A percentile compares a stretch with the other conserved stretches of the same genome.
Evolutionary conservation across 2,888 invertebrate species (phyloP).

Genomic region (Helicoverpa assulta): DNA sequence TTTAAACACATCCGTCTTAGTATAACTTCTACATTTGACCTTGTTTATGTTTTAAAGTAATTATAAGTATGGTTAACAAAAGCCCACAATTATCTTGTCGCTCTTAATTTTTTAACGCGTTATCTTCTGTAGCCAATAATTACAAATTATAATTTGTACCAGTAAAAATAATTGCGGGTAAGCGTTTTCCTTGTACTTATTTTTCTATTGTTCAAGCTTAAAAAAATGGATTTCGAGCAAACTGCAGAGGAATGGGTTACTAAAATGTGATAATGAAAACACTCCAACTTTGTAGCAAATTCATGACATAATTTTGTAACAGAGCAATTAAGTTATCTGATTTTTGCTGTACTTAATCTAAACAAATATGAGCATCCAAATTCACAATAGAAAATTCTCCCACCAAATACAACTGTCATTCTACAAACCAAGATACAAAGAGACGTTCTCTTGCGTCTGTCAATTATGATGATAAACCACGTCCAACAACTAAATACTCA

Average conservation of each 20-base stretch:
- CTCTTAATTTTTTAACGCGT: slow-evolving; percentile 66
- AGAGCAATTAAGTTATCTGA: too few relatives aligned
- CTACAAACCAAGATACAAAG: slow-evolving; percentile 49
- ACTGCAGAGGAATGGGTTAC: too few relatives aligned
- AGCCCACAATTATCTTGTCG: slow-evolving; percentile 76
- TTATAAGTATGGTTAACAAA: slow-evolving; percentile 65
- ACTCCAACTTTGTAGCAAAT: too few relatives aligned
- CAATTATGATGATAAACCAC: slow-evolving; percentile 73
- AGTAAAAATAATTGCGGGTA: slow-evolving; percentile 33
- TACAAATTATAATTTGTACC: slow-evolving; percentile 57
- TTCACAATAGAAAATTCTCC: background rate
- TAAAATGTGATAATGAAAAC: too few relatives aligned
- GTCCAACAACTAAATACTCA: slow-evolving; percentile 70
- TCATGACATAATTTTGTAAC: too few relatives aligned
- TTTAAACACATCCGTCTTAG: slow-evolving; percentile 55
- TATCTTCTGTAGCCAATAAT: slow-evolving; percentile 54
- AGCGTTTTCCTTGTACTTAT: background rate
- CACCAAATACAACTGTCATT: slow-evolving; percentile 19
- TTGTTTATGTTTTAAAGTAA: slow-evolving; percentile 71
- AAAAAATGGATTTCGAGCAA: slow-evolving; percentile 3
- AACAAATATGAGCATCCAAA: too few relatives aligned
- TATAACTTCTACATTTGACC: slow-evolving; percentile 55
- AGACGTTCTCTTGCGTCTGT: slow-evolving; percentile 65
- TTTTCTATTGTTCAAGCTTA: slow-evolving; percentile 12
- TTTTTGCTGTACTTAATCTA: too few relatives aligned